Percentiles rank a stretch among this genome's conserved stretches.
Conservation (phyloP, 2,888 invertebrate genomes). For the Watsonalla binaria region DNA sequence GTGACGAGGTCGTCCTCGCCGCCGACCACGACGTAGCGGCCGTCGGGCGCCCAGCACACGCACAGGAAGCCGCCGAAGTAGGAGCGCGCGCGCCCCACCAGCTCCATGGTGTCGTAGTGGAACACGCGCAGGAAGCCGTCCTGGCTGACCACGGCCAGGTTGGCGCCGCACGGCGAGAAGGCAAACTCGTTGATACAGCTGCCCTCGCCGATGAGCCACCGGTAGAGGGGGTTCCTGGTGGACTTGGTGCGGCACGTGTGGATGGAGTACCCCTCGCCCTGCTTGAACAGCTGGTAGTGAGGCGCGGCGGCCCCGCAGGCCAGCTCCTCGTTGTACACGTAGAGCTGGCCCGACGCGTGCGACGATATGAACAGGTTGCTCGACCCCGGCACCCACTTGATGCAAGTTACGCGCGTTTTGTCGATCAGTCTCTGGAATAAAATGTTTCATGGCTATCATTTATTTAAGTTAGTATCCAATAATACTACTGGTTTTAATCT, state of each 20-base stretch:
- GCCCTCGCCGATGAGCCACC: conserved; percentile 91
- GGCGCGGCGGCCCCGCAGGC: conserved; percentile 94
- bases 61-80: conserved; percentile 99
- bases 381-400: conserved; percentile 98
- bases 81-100: conserved; percentile 94
- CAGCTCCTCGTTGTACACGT: conserved; percentile 98
- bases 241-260: conserved; percentile 98
- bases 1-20: conserved; percentile 99
- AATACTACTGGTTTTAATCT: too few species aligned
- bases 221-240: conserved; percentile 93
- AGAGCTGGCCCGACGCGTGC: conserved; percentile 97
- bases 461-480: too few species aligned
- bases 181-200: conserved; percentile 96
- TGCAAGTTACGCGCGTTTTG: conserved; percentile 96
- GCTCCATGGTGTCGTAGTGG: conserved; percentile 98
- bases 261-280: conserved; percentile 95
- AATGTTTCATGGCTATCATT: conserved; percentile 4
- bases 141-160: conserved; percentile 95
- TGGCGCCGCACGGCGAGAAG: conserved; percentile 96
- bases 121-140: conserved; percentile 97
- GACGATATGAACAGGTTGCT: conserved; percentile 96
- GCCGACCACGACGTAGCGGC: conserved; percentile 95
- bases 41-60: conserved; percentile 99
- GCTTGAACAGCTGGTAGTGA: conserved; percentile 96
- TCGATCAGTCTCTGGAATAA: conserved; percentile 90